Evolutionary conservation across 1,140 invertebrate species (phyloP).

Genomic region (Batillaria attramentaria): DNA sequence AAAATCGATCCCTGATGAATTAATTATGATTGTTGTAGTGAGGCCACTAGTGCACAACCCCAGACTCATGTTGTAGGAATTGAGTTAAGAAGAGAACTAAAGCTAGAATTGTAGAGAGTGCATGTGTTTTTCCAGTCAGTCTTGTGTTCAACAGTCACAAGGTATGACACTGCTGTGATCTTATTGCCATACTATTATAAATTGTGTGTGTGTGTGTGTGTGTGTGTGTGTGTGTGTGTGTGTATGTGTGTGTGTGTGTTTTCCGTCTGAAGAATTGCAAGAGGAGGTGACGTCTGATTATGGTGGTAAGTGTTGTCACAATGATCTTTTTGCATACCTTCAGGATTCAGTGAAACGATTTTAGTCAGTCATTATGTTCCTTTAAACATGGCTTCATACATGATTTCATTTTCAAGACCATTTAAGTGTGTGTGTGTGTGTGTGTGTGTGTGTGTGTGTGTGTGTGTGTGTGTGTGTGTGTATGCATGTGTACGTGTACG

Average conservation of each 20-base stretch:
- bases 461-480: not conserved
- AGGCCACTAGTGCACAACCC: too few relatives aligned
- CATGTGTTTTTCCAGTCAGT: not conserved
- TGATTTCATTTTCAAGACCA: too few relatives aligned
- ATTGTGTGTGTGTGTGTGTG: not conserved
- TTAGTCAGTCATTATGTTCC: too few relatives aligned
- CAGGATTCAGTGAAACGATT: too few relatives aligned
- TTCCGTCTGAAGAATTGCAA: slow-evolving; percentile 51
- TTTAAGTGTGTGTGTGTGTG: not conserved
- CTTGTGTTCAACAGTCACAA: not conserved
- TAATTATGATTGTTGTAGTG: too few relatives aligned
- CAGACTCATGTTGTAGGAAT: not conserved
- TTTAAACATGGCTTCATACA: too few relatives aligned
- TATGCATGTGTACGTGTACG: not conserved
- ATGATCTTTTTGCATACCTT: not conserved
- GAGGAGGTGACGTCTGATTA: slow-evolving; percentile 46
- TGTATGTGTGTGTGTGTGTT: not conserved
- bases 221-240: not conserved
- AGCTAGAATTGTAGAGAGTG: not conserved
- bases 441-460: not conserved
- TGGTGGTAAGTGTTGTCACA: slow-evolving; percentile 47
- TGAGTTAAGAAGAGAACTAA: not conserved
- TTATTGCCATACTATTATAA: not conserved
- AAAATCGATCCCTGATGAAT: too few relatives aligned
- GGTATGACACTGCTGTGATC: too few relatives aligned